phyloP scores from a whole-genome alignment of 2,888 invertebrate genomes.

The Brachynemurus nebulosus region DNA sequence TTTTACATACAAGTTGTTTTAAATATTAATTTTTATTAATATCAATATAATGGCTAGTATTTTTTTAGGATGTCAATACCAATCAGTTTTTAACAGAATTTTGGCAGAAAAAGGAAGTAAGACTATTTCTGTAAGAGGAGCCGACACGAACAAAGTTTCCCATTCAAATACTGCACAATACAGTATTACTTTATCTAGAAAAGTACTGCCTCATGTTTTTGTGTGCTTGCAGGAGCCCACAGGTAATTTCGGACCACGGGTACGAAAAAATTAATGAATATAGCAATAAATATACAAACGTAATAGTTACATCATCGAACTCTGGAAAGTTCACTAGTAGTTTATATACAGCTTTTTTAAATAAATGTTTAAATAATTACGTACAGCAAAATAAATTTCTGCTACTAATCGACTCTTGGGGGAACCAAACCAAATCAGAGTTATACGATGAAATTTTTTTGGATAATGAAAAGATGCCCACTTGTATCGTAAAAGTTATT shows the following conservation, averaged over 20 bases:
- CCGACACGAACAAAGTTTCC: not conserved
- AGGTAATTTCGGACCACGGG: conserved; percentile 13
- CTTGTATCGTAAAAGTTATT: conserved; percentile 16
- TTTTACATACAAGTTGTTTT: not conserved
- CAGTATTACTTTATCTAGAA: conserved; percentile 12
- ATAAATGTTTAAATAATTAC: conserved; percentile 13
- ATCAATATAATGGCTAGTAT: not conserved
- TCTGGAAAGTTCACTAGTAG: conserved; percentile 16
- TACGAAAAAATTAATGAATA: conserved; percentile 14
- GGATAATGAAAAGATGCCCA: conserved; percentile 12
- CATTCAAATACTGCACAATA: not conserved
- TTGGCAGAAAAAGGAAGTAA: not conserved
- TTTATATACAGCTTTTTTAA: conserved; percentile 13
- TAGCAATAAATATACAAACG: conserved; percentile 13
- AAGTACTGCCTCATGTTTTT: conserved; percentile 15
- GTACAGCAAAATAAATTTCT: conserved; percentile 15
- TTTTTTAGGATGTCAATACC: not conserved
- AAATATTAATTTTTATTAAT: not conserved
- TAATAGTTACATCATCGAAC: conserved; percentile 14
- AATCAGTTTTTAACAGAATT: not conserved
- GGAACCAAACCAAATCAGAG: conserved; percentile 14
- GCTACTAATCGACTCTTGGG: conserved; percentile 17
- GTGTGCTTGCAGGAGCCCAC: conserved; percentile 16
- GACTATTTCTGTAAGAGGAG: not conserved
- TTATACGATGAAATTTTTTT: conserved; percentile 15